Percentiles rank a stretch among this genome's conserved stretches.
phyloP scores from a whole-genome alignment of 2,797 vertebrate species.

The Leptatherina wallacei region DNA sequence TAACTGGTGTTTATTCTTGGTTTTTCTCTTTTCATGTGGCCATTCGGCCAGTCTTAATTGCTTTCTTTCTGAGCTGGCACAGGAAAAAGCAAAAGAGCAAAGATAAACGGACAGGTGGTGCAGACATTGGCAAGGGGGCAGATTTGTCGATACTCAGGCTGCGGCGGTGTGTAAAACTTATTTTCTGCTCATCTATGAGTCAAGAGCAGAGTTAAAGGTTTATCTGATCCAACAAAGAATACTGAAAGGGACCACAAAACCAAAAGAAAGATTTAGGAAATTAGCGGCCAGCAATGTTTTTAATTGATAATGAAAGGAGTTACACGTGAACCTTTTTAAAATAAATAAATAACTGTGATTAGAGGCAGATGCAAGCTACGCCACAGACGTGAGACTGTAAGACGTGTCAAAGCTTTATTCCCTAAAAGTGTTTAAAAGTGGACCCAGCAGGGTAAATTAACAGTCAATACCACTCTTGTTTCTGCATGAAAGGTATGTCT shows the following conservation, averaged over 20 bases:
- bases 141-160: conserved; percentile 43
- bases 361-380: conserved; percentile 4
- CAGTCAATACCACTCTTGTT: conserved; percentile 48
- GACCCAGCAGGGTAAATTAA: conserved; percentile 44
- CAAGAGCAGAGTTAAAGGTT: conserved; percentile 47
- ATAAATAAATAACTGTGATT: conserved; percentile 6
- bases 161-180: conserved; percentile 48
- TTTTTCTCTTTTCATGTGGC: conserved; percentile 74
- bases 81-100: conserved; percentile 56
- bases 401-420: conserved; percentile 3
- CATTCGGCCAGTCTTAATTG: conserved; percentile 76
- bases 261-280: conserved; percentile 7
- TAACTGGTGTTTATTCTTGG: conserved; percentile 74
- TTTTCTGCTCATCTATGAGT: conserved; percentile 57
- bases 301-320: conserved; percentile 27
- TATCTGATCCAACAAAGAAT: conserved; percentile 36
- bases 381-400: not conserved
- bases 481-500: conserved; percentile 54
- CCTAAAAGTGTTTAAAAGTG: conserved; percentile 36
- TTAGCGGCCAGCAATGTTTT: conserved; percentile 14
- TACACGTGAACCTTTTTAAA: conserved; percentile 1
- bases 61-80: conserved; percentile 67
- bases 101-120: conserved; percentile 64
- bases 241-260: not conserved
- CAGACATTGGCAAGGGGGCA: conserved; percentile 36